phyloP scores from a whole-genome alignment of 2,888 invertebrate species.

The Agriopis leucophaearia region DNA sequence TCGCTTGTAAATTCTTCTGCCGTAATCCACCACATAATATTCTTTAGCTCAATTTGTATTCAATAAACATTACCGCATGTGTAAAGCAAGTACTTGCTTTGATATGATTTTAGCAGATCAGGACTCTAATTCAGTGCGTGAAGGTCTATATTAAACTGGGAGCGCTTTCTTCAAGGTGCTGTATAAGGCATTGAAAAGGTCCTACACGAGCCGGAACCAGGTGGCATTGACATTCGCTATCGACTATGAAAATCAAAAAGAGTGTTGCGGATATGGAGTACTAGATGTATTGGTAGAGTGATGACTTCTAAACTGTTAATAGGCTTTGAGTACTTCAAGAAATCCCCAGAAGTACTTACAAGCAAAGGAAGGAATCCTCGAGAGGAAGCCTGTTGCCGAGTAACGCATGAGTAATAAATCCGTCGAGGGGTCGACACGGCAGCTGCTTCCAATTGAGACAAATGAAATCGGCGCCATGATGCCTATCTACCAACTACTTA shows the following conservation, averaged over 20 bases:
- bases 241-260: constrained; percentile 23
- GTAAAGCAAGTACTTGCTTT: not conserved
- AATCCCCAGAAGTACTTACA: not conserved
- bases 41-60: constrained; percentile 30
- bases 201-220: constrained; percentile 38
- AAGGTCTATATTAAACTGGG: constrained; percentile 15
- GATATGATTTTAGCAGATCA: not conserved
- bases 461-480: constrained; percentile 75
- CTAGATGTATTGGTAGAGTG: not conserved
- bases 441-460: constrained; percentile 78
- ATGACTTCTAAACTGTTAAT: too few species aligned
- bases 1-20: constrained; percentile 21
- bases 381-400: constrained; percentile 29
- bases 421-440: constrained; percentile 56
- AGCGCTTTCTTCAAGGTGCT: constrained; percentile 16
- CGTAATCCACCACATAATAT: constrained; percentile 10
- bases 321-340: not conserved
- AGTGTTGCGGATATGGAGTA: constrained; percentile 16
- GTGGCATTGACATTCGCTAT: constrained; percentile 40
- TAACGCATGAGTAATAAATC: constrained; percentile 56
- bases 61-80: constrained; percentile 34
- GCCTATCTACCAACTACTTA: constrained; percentile 30
- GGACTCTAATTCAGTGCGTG: not conserved
- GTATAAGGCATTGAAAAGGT: constrained; percentile 39
- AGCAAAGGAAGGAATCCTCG: constrained; percentile 34